Base-by-base conservation (phyloP, 1,140 invertebrate genomes). In the Arctopsyche grandis region DNA sequence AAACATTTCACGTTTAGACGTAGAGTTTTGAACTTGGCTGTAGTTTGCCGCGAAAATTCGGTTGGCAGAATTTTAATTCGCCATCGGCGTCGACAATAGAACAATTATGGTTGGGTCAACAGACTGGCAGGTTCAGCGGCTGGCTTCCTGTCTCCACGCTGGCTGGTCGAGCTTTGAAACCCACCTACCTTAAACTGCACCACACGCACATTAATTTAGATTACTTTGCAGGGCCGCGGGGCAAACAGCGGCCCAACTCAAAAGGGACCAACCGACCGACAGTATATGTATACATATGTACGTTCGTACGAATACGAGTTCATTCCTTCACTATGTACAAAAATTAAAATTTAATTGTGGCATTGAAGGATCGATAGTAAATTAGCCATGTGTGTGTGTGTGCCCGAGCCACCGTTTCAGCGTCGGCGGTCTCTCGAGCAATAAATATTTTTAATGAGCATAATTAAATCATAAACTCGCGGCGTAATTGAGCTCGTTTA, bases 191-290 rank as follows among this genome's bases (percentile, higher is more conserved):
- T 56, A 74, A 74, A 48, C 71, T 74, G 71, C 71, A 74, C 63
- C 22, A 22, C 22, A 56, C 71, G 71, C 71, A 74, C 71, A 74
- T 74, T 74, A 74, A 74, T 74, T 74, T 74, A 74, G 71, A 74
- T 74, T 74, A 74, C 71, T 74, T 74, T 56, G 71, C 44, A 22
- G 22, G 10, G 71, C 71, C 48, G 19, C 16, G 9, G 24, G 71
- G 71, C 71, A 74, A 74, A 74, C 71, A 74, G 19, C 44, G 58
- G 21, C 9, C 58, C n/a, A 29, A 24, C 21, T 66, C 63, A 26
- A 66, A 66, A 66, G 63, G 9, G 21, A 9, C 63, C 63, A 4
- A 4, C 63, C 22, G 3, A 5, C n/a, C 21, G 9, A 60, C 56
- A 0, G n/a, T n/a, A n/a, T n/a, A n/a, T n/a, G n/a, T n/a, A n/a